Conservation (phyloP, 2,797 vertebrate genomes). For the Oreonectes daqikongensis region DNA sequence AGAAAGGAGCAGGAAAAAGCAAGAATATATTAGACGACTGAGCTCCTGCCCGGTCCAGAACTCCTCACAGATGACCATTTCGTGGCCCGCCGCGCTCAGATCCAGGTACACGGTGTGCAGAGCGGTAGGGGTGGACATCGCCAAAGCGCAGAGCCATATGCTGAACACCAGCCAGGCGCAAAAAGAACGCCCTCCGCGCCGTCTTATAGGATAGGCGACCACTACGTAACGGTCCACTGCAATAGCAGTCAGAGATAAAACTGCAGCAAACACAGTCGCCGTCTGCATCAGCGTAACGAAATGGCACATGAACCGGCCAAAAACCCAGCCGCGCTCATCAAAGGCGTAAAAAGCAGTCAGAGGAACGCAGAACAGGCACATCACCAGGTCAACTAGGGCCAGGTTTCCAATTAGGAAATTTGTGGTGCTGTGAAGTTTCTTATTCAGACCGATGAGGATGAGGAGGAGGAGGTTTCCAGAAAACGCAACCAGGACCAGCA, state of each 20-base stretch:
- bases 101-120: conserved; percentile 84
- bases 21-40: conserved; percentile 82
- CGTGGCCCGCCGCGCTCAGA: conserved; percentile 77
- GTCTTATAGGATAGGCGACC: conserved; percentile 85
- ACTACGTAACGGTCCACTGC: conserved; percentile 86
- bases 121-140: conserved; percentile 75
- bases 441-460: conserved; percentile 82
- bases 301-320: conserved; percentile 83
- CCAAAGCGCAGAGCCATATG: conserved; percentile 83
- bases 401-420: conserved; percentile 89
- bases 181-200: conserved; percentile 75
- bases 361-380: conserved; percentile 86
- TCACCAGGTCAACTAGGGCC: conserved; percentile 81
- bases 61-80: conserved; percentile 87
- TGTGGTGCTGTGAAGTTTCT: conserved; percentile 86
- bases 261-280: conserved; percentile 80
- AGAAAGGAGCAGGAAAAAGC: conserved; percentile 82
- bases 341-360: conserved; percentile 85
- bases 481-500: conserved; percentile 80
- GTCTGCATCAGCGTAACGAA: conserved; percentile 84
- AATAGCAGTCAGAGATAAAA: conserved; percentile 87
- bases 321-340: conserved; percentile 83
- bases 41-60: conserved; percentile 82
- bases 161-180: conserved; percentile 75
- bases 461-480: conserved; percentile 85